phyloP scores from a whole-genome alignment of 2,888 invertebrate species.

The Halocaridina rubra region DNA sequence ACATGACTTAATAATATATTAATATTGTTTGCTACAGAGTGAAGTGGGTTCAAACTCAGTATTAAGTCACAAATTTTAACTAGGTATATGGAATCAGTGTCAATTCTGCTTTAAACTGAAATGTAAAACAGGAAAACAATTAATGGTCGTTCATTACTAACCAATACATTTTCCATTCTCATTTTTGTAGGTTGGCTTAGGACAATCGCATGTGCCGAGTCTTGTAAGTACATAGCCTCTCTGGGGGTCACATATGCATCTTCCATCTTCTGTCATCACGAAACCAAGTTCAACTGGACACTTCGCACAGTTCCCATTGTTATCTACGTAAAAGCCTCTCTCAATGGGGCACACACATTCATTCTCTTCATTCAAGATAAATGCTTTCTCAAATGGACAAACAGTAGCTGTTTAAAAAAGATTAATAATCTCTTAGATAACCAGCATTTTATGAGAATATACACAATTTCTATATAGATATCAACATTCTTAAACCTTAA shows the following conservation, averaged over 20 bases:
- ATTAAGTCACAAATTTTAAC: no score
- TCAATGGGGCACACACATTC: conserved; percentile 80
- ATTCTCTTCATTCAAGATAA: conserved; percentile 75
- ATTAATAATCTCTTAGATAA: no score
- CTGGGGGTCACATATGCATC: conserved; percentile 81
- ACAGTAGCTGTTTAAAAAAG: conserved; percentile 71
- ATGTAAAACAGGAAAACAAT: no score
- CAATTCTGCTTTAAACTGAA: no score
- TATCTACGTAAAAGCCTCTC: conserved; percentile 78
- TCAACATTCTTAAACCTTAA: no score
- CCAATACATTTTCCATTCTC: conserved; percentile 64
- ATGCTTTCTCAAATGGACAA: conserved; percentile 79
- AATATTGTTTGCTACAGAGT: no score
- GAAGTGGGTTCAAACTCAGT: no score
- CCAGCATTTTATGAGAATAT: no score
- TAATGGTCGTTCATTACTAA: no score
- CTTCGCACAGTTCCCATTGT: conserved; percentile 81
- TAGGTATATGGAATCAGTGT: no score
- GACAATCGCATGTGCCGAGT: conserved; percentile 71
- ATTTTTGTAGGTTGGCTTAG: conserved; percentile 64
- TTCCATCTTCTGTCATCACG: conserved; percentile 80
- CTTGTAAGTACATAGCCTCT: conserved; percentile 76
- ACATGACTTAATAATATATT: no score
- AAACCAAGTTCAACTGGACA: conserved; percentile 80
- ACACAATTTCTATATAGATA: no score